Conservation (phyloP, 2,113 vertebrate genomes). For the Seriola quinqueradiata region DNA sequence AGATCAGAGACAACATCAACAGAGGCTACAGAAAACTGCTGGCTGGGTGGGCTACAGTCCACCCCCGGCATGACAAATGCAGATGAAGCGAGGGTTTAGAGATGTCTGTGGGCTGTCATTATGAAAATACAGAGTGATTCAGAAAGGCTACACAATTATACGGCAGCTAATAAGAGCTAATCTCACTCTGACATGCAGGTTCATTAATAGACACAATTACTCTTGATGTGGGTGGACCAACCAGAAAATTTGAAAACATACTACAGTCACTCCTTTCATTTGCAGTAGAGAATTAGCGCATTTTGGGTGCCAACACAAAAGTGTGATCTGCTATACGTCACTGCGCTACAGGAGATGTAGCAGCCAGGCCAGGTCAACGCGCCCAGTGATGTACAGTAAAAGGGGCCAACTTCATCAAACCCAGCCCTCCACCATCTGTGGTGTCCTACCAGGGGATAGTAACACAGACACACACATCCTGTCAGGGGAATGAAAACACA, state of each 20-base stretch:
- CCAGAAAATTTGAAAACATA: neutral
- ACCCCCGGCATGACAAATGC: constrained; percentile 48
- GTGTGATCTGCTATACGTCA: neutral
- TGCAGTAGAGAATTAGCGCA: neutral
- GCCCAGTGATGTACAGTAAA: neutral
- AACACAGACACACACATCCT: constrained; percentile 56
- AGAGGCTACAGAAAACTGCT: constrained; percentile 38
- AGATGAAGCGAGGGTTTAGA: constrained; percentile 45
- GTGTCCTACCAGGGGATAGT: constrained; percentile 51
- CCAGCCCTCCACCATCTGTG: constrained; percentile 59
- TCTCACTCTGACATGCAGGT: constrained; percentile 1
- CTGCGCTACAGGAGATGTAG: neutral
- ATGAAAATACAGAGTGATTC: constrained; percentile 7
- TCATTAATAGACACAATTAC: constrained; percentile 33
- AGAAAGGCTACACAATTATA: constrained; percentile 8
- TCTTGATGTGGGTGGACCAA: neutral
- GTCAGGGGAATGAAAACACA: constrained; percentile 57
- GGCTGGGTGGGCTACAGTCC: constrained; percentile 26
- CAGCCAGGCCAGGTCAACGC: constrained; percentile 4
- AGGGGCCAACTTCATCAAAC: constrained; percentile 36
- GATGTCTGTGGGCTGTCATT: constrained; percentile 19
- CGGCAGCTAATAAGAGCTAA: constrained; percentile 24
- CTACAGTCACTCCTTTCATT: neutral
- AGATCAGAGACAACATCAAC: constrained; percentile 67
- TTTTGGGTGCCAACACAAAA: neutral